These are phyloP conservation scores for Actinernus sp. DNA, from an alignment of 92 coral and sea anemone species.

Conservation along the genomic window DNA sequence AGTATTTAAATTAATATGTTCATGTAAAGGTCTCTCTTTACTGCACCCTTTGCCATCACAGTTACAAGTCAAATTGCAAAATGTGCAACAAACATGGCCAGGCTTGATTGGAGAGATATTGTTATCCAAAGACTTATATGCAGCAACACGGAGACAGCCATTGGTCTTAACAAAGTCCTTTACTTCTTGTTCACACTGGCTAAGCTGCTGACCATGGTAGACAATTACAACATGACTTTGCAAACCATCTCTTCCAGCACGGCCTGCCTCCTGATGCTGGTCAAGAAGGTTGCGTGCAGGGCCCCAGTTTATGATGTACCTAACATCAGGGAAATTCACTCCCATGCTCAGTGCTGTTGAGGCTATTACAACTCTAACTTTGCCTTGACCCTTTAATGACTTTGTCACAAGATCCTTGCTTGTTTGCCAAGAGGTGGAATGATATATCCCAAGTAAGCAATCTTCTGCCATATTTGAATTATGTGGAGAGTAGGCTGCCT, in stretches of 20 bases:
- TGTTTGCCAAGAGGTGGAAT: slow-evolving; percentile 57
- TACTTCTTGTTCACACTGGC: slow-evolving; percentile 59
- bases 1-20: no score
- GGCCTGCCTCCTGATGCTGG: slow-evolving; percentile 68
- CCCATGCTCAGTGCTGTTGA: slow-evolving; percentile 72
- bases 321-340: no score
- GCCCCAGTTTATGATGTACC: no score
- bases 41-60: slow-evolving; percentile 38
- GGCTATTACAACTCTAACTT: slow-evolving; percentile 27
- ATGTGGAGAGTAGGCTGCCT: background rate
- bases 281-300: no score
- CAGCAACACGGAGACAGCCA: slow-evolving; percentile 70
- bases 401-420: slow-evolving; percentile 17
- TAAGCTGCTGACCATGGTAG: slow-evolving; percentile 69
- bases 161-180: slow-evolving; percentile 59
- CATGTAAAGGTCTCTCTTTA: background rate
- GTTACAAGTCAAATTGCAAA: no score
- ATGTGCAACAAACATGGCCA: slow-evolving; percentile 63
- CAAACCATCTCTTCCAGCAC: no score
- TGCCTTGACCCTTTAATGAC: slow-evolving; percentile 43
- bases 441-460: slow-evolving; percentile 41
- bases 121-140: slow-evolving; percentile 42
- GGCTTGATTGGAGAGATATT: slow-evolving; percentile 39
- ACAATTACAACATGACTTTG: slow-evolving; percentile 34
- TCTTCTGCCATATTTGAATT: slow-evolving; percentile 16